These are phyloP conservation scores for Drosophila atripex DNA, from an alignment of 2,888 invertebrate species.

Conservation along the genomic window DNA sequence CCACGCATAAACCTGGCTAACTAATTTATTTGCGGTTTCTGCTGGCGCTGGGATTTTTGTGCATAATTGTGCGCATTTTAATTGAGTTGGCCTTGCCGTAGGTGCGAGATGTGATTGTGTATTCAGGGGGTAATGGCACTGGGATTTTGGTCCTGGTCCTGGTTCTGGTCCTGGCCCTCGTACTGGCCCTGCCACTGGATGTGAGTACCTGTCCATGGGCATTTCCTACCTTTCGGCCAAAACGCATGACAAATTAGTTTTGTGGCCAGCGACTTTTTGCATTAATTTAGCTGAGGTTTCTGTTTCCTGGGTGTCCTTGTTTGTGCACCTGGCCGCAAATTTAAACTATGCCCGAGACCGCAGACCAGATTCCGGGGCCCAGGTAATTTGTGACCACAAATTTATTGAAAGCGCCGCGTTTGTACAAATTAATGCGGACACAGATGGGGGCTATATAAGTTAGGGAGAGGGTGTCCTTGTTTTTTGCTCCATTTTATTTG, in stretches of 20 bases:
- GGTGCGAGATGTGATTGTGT: not conserved
- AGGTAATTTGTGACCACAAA: constrained; percentile 77
- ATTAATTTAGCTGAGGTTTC: constrained; percentile 72
- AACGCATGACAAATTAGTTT: constrained; percentile 78
- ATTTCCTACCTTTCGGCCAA: constrained; percentile 50
- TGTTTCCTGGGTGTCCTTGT: constrained; percentile 37
- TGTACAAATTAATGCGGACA: constrained; percentile 51
- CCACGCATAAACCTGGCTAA: constrained; percentile 34
- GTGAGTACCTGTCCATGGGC: constrained; percentile 16
- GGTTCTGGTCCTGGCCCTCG: not conserved
- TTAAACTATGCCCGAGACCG: constrained; percentile 42
- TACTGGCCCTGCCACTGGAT: not conserved
- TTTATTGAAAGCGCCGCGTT: constrained; percentile 72
- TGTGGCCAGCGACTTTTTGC: constrained; percentile 66
- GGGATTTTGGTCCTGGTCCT: not conserved
- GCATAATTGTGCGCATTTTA: constrained; percentile 72
- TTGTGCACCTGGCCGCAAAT: constrained; percentile 48
- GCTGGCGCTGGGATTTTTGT: constrained; percentile 57
- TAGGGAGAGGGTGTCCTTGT: constrained; percentile 1
- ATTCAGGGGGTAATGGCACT: constrained; percentile 11
- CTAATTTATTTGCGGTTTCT: constrained; percentile 27
- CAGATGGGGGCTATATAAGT: not conserved
- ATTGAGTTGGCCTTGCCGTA: constrained; percentile 64
- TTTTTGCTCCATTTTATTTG: not conserved
- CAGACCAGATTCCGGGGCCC: constrained; percentile 46